These are phyloP conservation scores for Tipula unca DNA, from an alignment of 2,888 invertebrate genomes.

Conservation along the genomic window DNA sequence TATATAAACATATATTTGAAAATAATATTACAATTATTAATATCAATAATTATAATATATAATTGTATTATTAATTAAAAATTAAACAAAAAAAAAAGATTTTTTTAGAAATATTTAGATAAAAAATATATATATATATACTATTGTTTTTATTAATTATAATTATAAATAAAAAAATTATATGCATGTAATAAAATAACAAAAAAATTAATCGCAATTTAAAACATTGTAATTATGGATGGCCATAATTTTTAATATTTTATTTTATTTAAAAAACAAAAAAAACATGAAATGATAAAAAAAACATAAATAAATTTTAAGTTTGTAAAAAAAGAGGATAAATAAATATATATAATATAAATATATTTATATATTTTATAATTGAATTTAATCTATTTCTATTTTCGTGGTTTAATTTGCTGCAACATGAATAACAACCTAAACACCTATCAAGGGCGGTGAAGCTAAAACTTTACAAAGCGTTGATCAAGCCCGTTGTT, in stretches of 20 bases:
- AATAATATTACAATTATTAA: not conserved
- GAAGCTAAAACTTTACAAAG: no score
- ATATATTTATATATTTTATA: conserved; percentile 8
- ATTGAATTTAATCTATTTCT: not conserved
- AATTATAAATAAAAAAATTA: not conserved
- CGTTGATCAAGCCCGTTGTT: no score
- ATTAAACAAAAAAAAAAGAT: not conserved
- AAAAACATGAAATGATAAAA: not conserved
- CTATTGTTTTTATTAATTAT: conserved; percentile 8
- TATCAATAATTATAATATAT: not conserved
- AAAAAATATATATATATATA: not conserved
- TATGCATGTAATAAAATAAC: conserved; percentile 8
- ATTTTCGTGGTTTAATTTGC: not conserved
- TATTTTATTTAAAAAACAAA: not conserved
- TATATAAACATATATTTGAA: not conserved
- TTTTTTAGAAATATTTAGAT: not conserved
- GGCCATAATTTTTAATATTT: conserved; percentile 8
- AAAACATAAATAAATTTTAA: not conserved
- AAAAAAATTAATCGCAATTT: not conserved
- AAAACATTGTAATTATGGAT: not conserved
- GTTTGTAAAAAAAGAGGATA: not conserved
- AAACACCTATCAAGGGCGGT: no score
- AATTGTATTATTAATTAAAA: not conserved
- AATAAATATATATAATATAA: conserved; percentile 14
- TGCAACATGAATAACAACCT: no score